Base-by-base conservation (phyloP, 1,140 invertebrate genomes). In the Conus ventricosus region DNA sequence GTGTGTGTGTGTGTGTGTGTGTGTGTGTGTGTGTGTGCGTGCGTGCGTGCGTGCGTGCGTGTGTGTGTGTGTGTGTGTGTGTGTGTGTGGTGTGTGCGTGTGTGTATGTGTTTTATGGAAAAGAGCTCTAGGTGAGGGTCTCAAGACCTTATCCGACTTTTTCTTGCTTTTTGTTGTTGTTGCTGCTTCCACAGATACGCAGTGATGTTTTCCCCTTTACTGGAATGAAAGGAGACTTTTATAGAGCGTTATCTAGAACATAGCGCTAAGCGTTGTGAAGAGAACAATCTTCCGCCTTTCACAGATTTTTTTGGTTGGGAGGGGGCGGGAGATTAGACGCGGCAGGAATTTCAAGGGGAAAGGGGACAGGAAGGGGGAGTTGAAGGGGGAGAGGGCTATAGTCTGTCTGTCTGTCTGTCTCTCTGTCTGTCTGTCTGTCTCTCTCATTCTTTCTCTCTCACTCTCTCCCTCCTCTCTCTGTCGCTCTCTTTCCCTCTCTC, bases 21-120 rank as follows among this genome's bases (percentile, higher is more conserved):
- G 71, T 75, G 71, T 75, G 71, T 75, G 71, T 75, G 71, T 75
- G 71, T 75, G 71, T 75, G 71, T 75, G 71, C 7, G 71, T 75
- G 15, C 1, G 71, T 75, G 15, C 7, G 71, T 75, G 71, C 7
- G 71, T 75, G 71, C 7, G 71, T 75, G 71, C 7, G 0, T 75
- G 4, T 75, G 71, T 75, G 71, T 75, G 71, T 75, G 71, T 75
- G 71, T 23, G 71, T 23, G 71, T 39, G 39, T 39, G 39, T 39
- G 39, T 39, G 39, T 39, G 39, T 75, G 71, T 75, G 71, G 71
- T 23, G 71, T 75, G 6, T 75, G 6, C 25, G 20, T 63, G 11
- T 11, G 11, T 39, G 39, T 39, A 0, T 39, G 39, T 39, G 39
- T 39, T 39, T 39, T 39, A 39, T 39, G 39, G 39, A 20, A 20